Conservation (phyloP, 2,113 vertebrate genomes). For the Girardinichthys multiradiatus region DNA sequence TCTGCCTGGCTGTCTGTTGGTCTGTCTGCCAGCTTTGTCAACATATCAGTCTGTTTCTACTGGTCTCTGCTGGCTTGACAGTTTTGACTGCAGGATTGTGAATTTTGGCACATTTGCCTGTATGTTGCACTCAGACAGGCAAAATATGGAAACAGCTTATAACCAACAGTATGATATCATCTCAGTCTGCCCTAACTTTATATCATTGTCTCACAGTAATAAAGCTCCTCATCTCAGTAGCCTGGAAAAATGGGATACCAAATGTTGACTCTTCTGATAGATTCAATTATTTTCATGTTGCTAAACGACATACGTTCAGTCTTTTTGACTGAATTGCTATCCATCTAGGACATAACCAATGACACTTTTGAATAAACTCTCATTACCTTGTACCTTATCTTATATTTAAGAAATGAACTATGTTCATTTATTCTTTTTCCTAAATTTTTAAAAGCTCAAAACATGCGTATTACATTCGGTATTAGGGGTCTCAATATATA, state of each 20-base stretch:
- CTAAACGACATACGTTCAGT: no score
- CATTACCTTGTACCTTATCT: not conserved
- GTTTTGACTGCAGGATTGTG: conserved; percentile 6
- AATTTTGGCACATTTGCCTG: not conserved
- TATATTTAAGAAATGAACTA: not conserved
- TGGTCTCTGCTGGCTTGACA: conserved; percentile 1
- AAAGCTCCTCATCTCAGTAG: no score
- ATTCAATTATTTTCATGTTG: not conserved
- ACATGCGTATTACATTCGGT: not conserved
- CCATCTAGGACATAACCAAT: not conserved
- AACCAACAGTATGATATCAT: not conserved
- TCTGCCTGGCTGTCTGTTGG: not conserved
- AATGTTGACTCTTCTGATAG: not conserved
- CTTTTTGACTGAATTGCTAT: not conserved
- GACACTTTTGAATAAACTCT: not conserved
- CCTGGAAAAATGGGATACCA: not conserved
- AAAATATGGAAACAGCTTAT: not conserved
- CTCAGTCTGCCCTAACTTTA: no score
- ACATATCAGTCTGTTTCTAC: conserved; percentile 14
- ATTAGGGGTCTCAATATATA: not conserved
- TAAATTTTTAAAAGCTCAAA: not conserved
- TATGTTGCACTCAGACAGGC: not conserved
- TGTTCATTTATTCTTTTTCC: not conserved
- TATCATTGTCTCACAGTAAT: not conserved
- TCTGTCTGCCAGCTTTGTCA: conserved; percentile 4